Evolutionary conservation across 2,797 vertebrate species (phyloP), one percentile per base, ranked within the genome.

Genomic region (Cetoscarus ocellatus): DNA sequence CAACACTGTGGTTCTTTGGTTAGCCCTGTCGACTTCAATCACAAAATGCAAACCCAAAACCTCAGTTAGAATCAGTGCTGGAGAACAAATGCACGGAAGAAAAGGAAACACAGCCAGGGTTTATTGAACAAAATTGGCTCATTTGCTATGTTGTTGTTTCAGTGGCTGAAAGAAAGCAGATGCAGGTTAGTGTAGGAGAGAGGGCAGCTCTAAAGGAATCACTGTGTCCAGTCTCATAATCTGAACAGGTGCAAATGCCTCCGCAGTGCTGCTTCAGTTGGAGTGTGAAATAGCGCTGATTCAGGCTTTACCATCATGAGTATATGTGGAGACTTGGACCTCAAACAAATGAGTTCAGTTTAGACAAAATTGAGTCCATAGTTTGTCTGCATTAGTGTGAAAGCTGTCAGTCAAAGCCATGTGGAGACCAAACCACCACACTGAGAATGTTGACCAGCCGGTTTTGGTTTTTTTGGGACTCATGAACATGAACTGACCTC

Each of bases 11-110:
- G 40, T 44, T 62, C 52, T 73, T 62, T 67, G 51, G 43, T 63
- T 77, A 43, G 13, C 45, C 36, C 56, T 73, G 38, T 72, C 51
- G 44, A 45, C 7, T 36, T 63, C 6, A 45, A 27, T 67, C 53
- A 35, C 39, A 67, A 17, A 73, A 64, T 35, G 15, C 18, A 3
- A 53, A 70, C 10, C 13, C 1, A 9, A 40, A 57, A 38, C 27
- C 54, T 47, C 2, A 0, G 49, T 44, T 53, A 18, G 7, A 61
- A 47, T 17, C 0, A 8, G 9, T 36, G 34, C n/a, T 14, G 10
- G 27, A 1, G 10, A 5, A 49, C 14, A n/a, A 15, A 7, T 35
- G 10, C 6, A 15, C 5, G 55, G 43, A 58, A 67, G 14, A 54
- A 27, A 11, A 17, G n/a, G 44, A 61, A 15, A 55, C 34, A 40